phyloP scores from a whole-genome alignment of 2,797 vertebrate genomes.

The Melanotaenia pygmaea region DNA sequence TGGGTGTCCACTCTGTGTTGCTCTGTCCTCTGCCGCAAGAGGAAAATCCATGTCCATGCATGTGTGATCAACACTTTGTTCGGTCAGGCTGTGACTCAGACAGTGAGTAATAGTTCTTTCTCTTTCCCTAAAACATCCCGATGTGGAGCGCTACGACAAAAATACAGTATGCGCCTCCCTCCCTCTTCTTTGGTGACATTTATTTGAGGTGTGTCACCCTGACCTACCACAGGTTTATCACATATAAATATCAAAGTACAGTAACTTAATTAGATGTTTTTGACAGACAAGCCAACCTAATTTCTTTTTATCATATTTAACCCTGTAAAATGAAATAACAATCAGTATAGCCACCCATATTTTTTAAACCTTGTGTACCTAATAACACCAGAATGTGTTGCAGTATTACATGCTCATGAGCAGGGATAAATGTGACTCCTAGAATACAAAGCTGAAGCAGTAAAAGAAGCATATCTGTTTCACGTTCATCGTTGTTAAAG shows the following conservation, averaged over 20 bases:
- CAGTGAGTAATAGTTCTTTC: constrained; percentile 50
- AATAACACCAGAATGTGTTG: no score
- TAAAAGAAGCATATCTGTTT: background rate
- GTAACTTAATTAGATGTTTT: background rate
- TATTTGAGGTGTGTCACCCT: constrained; percentile 6
- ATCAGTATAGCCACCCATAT: background rate
- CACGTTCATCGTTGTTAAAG: background rate
- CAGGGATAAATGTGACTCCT: background rate
- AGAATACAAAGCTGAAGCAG: background rate
- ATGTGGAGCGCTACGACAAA: constrained; percentile 25
- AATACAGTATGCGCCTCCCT: background rate
- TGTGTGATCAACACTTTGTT: background rate
- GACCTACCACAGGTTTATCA: background rate
- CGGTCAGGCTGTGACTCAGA: constrained; percentile 50
- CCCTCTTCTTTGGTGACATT: background rate
- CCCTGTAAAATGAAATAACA: background rate
- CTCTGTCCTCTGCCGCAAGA: background rate
- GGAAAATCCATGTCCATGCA: constrained; percentile 32
- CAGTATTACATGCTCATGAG: no score
- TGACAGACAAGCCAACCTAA: background rate
- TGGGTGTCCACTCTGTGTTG: background rate
- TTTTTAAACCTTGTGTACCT: background rate
- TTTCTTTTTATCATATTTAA: background rate
- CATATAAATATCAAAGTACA: background rate
- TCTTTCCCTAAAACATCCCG: constrained; percentile 31